Conservation (phyloP, 2,113 vertebrate species). For the Falco punctatus region DNA sequence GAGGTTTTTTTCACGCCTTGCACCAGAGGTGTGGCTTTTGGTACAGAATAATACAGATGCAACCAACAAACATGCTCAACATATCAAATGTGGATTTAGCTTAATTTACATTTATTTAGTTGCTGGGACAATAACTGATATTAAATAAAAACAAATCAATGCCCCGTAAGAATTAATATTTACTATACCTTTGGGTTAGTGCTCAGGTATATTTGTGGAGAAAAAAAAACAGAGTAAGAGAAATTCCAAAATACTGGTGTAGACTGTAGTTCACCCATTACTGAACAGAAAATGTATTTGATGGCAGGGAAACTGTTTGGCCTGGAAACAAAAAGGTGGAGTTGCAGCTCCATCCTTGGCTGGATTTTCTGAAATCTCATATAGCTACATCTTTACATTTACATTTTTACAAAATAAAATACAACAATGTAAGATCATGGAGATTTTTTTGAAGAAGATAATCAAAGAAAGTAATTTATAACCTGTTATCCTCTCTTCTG, state of each 20-base stretch:
- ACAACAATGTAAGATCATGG: not conserved
- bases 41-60: not conserved
- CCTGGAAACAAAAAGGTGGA: not conserved
- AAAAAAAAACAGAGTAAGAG: not conserved
- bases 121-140: not conserved
- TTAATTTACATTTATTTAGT: not conserved
- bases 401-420: slow-evolving; percentile 39
- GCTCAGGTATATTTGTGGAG: not conserved
- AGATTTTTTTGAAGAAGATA: slow-evolving; percentile 13
- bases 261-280: not conserved
- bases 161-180: not conserved
- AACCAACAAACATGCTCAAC: not conserved
- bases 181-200: not conserved
- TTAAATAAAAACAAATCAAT: not conserved
- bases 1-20: not conserved
- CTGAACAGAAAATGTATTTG: not conserved
- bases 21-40: not conserved
- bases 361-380: not conserved
- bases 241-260: not conserved
- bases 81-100: not conserved
- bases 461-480: slow-evolving; percentile 52
- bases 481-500: slow-evolving; percentile 17
- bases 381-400: not conserved
- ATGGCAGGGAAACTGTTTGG: not conserved
- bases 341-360: not conserved